Base-by-base conservation (phyloP, 2,888 invertebrate species). In the Sminthurinus aureus region DNA sequence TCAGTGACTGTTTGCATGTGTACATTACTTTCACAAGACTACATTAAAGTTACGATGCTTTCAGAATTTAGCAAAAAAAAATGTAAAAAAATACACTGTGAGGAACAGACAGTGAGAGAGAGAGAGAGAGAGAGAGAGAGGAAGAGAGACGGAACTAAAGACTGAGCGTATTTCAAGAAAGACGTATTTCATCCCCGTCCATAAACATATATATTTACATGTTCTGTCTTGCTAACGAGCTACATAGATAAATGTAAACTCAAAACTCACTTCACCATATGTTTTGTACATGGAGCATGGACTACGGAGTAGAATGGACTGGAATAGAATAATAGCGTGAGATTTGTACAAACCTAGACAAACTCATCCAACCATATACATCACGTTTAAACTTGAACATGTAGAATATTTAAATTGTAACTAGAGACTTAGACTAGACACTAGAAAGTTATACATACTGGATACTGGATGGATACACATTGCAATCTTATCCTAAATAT, bases 201-300 rank as follows among this genome's bases (percentile, higher is more conserved):
- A 76, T 58, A 76, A 76, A 58, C 76, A 76, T 76, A 76, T 76
- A 76, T 76, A 76, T 76, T 75, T 76, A 76, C 76, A 76, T 76
- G 20, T 58, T 22, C 76, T 13, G n/a, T 52, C 76, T 20, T 4
- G 13, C 50, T 76, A 76, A 76, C 76, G 51, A 76, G 76, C 76
- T 58, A 76, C 76, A 52, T 76, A 76, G 51, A 76, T 76, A 76
- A 76, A 76, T 76, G 51, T 76, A 9, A 58, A 15, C 22, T 75
- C 51, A 8, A 18, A 8, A 18, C 50, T 20, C 18, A 51, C 75
- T 18, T 15, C 18, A 76, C 71, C 71, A 71, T 71, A 24, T 26
- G 71, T 24, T 71, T 71, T 20, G 15, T 64, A 18, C n/a, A 18
- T 64, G 13, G n/a, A 64, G 2, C 64, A 64, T 64, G 64, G 64